A percentile compares a stretch with the other conserved stretches of the same genome.
Evolutionary conservation across 2,888 invertebrate species (phyloP).

Genomic region (Xylota sylvarum): DNA sequence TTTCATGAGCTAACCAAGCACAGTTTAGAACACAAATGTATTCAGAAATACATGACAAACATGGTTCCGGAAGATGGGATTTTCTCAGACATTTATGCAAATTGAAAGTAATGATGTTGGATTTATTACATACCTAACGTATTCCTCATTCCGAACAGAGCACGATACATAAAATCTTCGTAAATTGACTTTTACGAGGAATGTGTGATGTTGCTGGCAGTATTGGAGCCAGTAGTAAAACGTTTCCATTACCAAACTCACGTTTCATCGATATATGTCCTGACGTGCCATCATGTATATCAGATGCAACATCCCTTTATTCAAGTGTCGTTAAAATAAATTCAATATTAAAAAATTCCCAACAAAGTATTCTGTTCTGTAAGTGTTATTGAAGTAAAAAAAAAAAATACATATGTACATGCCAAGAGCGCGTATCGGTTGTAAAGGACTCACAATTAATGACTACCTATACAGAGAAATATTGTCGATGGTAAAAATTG

Average conservation of each 20-base stretch:
- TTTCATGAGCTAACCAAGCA: background rate
- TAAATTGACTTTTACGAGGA: constrained; percentile 49
- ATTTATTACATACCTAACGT: constrained; percentile 43
- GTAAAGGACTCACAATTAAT: background rate
- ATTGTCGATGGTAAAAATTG: background rate
- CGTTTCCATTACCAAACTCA: constrained; percentile 14
- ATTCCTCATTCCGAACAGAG: constrained; percentile 2
- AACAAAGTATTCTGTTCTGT: background rate
- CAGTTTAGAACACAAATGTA: constrained; percentile 5
- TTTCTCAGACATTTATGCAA: constrained; percentile 56
- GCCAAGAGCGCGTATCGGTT: background rate
- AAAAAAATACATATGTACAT: background rate
- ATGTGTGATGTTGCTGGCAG: constrained; percentile 19
- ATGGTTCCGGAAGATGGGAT: constrained; percentile 38
- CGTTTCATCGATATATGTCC: constrained; percentile 25
- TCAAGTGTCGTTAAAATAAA: constrained; percentile 49
- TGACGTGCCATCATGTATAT: constrained; percentile 19
- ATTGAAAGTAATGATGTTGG: constrained; percentile 55
- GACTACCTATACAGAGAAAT: background rate
- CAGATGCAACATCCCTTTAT: constrained; percentile 15
- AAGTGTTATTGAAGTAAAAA: background rate
- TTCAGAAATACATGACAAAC: constrained; percentile 19
- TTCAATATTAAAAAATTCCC: constrained; percentile 21
- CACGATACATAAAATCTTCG: constrained; percentile 34
- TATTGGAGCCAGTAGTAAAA: background rate